phyloP scores from a whole-genome alignment of 2,113 vertebrate species.

The Gallinago undulata region DNA sequence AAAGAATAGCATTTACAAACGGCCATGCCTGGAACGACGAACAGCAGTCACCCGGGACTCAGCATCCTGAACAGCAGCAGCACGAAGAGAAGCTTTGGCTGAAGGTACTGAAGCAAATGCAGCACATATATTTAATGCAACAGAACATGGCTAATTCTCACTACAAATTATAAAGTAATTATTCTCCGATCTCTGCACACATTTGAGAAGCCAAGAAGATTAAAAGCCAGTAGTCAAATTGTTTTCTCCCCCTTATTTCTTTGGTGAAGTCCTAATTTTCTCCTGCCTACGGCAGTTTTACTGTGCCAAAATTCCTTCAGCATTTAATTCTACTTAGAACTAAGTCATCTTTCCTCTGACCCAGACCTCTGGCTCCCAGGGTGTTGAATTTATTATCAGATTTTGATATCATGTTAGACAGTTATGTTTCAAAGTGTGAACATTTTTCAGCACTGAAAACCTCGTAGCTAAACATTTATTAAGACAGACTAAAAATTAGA shows the following conservation, averaged over 20 bases:
- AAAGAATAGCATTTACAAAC: background rate
- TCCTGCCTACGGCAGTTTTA: background rate
- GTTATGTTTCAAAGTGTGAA: background rate
- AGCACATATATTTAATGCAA: background rate
- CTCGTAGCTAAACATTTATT: background rate
- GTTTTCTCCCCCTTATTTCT: background rate
- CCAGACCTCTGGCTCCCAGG: background rate
- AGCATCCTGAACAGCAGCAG: background rate
- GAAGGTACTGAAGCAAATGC: background rate
- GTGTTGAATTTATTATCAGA: constrained; percentile 2
- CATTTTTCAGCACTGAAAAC: background rate
- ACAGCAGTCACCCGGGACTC: background rate
- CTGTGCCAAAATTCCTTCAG: background rate
- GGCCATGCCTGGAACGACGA: background rate
- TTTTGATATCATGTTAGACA: background rate
- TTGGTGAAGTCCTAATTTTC: background rate
- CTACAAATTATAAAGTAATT: background rate
- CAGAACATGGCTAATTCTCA: background rate
- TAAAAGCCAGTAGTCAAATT: background rate
- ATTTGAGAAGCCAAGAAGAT: background rate
- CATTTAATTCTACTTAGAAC: background rate
- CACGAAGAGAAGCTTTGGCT: background rate
- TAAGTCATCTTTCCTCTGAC: background rate
- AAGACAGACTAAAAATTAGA: background rate
- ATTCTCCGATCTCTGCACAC: background rate